Conservation (phyloP, 2,888 invertebrate species). For the Biston stratarius region DNA sequence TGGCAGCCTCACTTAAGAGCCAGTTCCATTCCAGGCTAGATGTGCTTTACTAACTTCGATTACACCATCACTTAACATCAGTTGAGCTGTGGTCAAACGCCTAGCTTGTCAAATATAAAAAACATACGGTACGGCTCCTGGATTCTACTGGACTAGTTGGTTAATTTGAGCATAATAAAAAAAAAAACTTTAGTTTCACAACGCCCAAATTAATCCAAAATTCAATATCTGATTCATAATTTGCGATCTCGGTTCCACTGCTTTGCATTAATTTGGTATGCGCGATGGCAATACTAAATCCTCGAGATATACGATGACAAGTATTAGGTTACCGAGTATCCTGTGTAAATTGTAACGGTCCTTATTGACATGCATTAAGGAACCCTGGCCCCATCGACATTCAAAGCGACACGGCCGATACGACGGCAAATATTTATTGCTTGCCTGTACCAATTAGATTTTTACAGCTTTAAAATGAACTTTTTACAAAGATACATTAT, state of each 20-base stretch:
- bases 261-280: slow-evolving; percentile 44
- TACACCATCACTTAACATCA: no score
- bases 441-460: slow-evolving; percentile 76
- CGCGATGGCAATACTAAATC: slow-evolving; percentile 49
- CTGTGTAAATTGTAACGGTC: slow-evolving; percentile 67
- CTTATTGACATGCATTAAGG: slow-evolving; percentile 79
- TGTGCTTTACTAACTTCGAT: no score
- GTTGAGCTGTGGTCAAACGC: no score
- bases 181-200: background rate
- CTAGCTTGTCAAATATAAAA: no score
- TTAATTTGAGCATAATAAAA: no score
- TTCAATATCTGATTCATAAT: slow-evolving; percentile 22
- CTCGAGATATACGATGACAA: slow-evolving; percentile 64
- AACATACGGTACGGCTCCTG: no score
- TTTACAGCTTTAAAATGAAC: slow-evolving; percentile 73
- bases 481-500: slow-evolving; percentile 78
- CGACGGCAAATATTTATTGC: slow-evolving; percentile 77
- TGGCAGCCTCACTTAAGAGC: no score
- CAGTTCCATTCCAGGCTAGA: no score
- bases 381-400: slow-evolving; percentile 70
- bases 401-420: slow-evolving; percentile 65
- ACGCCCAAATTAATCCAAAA: slow-evolving; percentile 2
- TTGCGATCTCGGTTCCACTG: slow-evolving; percentile 20
- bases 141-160: no score
- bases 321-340: slow-evolving; percentile 63